A percentile compares a stretch with the other conserved stretches of the same genome.
Conservation (phyloP, 2,888 invertebrate species). For the Teinopalpus imperialis region DNA sequence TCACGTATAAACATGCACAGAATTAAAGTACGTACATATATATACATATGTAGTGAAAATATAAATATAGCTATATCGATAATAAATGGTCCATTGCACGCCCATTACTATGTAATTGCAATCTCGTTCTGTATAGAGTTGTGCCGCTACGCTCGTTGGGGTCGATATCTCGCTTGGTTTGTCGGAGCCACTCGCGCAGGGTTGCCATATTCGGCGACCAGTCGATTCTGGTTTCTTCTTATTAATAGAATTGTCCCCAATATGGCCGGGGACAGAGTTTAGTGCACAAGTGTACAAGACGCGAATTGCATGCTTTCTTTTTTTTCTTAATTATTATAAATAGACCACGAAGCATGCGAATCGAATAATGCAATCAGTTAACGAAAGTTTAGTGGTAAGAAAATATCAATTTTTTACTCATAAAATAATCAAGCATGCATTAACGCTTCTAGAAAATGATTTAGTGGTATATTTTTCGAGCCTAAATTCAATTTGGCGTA, state of each 20-base stretch:
- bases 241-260: conserved; percentile 21
- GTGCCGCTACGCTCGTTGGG: conserved; percentile 33
- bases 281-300: conserved; percentile 5
- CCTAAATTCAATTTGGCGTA: too few species aligned
- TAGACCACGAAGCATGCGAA: too few species aligned
- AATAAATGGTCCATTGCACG: conserved; percentile 12
- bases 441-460: too few species aligned
- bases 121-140: conserved; percentile 34
- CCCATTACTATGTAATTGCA: conserved; percentile 33
- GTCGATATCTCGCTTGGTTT: conserved; percentile 55
- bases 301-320: not conserved
- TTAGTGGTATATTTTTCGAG: too few species aligned
- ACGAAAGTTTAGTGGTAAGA: too few species aligned
- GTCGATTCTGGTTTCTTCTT: conserved; percentile 10
- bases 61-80: conserved; percentile 27
- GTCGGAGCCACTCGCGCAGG: conserved; percentile 41
- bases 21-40: not conserved
- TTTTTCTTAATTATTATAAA: not conserved
- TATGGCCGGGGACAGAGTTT: conserved; percentile 3
- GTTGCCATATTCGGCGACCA: conserved; percentile 32
- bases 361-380: too few species aligned
- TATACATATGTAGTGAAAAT: conserved; percentile 11
- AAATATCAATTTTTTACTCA: too few species aligned
- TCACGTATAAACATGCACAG: too few species aligned
- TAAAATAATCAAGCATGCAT: too few species aligned